These are phyloP conservation scores for Orthosia gothica DNA, from an alignment of 2,888 invertebrate species.

Conservation along the genomic window DNA sequence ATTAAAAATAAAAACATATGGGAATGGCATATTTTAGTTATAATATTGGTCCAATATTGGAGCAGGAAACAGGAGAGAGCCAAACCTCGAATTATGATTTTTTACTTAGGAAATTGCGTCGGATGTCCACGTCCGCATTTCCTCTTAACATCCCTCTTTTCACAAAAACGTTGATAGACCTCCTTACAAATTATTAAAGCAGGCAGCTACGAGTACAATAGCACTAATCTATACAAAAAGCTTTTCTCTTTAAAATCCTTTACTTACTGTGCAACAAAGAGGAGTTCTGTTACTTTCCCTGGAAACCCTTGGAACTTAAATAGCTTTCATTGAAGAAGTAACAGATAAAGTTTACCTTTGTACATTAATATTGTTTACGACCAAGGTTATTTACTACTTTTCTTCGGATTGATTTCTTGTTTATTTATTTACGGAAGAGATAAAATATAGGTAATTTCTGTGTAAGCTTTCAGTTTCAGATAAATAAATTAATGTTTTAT, in stretches of 20 bases:
- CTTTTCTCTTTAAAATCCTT: conserved; percentile 13
- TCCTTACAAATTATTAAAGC: not conserved
- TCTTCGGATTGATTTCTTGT: not conserved
- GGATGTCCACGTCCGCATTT: too few relatives aligned
- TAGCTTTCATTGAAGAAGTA: conserved; percentile 24
- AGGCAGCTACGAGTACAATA: not conserved
- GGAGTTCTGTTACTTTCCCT: not conserved
- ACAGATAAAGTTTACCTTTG: conserved; percentile 36
- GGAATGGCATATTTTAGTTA: too few relatives aligned
- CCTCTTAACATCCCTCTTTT: too few relatives aligned
- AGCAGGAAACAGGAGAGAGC: too few relatives aligned
- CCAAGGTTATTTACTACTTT: not conserved
- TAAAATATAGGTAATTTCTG: not conserved
- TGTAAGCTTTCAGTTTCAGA: too few relatives aligned
- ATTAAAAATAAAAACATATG: too few relatives aligned
- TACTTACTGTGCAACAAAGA: conserved; percentile 31
- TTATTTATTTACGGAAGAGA: not conserved
- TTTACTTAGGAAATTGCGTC: too few relatives aligned
- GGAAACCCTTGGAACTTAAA: conserved; percentile 21
- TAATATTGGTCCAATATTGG: too few relatives aligned
- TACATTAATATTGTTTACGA: conserved; percentile 26
- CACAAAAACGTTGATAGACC: not conserved
- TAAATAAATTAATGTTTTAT: too few relatives aligned
- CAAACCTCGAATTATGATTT: too few relatives aligned
- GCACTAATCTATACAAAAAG: conserved; percentile 18